phyloP scores from a whole-genome alignment of 2,888 invertebrate genomes.

The Cosmopolites sordidus region DNA sequence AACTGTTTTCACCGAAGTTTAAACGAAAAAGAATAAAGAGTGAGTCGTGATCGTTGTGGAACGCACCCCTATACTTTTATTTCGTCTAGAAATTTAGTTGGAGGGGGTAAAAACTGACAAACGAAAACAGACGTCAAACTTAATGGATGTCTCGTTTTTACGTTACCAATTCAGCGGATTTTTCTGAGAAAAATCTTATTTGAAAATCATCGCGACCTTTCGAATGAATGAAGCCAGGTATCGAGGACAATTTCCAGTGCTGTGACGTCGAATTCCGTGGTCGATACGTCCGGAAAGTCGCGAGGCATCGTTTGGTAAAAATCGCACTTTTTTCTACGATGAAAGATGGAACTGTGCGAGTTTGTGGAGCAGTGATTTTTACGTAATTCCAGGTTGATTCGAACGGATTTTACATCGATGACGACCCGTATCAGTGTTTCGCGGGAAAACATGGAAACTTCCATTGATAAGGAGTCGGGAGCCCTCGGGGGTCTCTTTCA shows the following conservation, averaged over 20 bases:
- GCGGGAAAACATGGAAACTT: constrained; percentile 58
- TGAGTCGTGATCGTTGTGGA: no score
- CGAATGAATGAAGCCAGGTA: not conserved
- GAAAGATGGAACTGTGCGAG: constrained; percentile 16
- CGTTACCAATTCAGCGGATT: constrained; percentile 2
- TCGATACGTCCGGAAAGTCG: not conserved
- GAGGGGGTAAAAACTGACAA: constrained; percentile 28
- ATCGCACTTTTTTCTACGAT: constrained; percentile 3
- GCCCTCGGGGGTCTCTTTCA: constrained; percentile 91
- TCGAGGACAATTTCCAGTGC: not conserved
- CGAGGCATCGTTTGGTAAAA: not conserved
- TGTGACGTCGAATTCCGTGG: not conserved
- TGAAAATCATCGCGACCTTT: not conserved
- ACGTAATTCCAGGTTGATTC: constrained; percentile 1
- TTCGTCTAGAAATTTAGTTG: not conserved
- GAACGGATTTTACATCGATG: constrained; percentile 11
- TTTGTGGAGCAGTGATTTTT: constrained; percentile 10
- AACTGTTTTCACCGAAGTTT: no score
- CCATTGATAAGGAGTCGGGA: constrained; percentile 77
- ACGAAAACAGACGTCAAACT: constrained; percentile 31
- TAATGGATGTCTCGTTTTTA: constrained; percentile 31
- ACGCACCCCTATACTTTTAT: not conserved
- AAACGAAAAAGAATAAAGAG: no score
- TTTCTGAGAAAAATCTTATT: not conserved
- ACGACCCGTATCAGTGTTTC: not conserved